Evolutionary conservation across 2,797 vertebrate species (phyloP).

Genomic region (Phrynocephalus vlangalii): DNA sequence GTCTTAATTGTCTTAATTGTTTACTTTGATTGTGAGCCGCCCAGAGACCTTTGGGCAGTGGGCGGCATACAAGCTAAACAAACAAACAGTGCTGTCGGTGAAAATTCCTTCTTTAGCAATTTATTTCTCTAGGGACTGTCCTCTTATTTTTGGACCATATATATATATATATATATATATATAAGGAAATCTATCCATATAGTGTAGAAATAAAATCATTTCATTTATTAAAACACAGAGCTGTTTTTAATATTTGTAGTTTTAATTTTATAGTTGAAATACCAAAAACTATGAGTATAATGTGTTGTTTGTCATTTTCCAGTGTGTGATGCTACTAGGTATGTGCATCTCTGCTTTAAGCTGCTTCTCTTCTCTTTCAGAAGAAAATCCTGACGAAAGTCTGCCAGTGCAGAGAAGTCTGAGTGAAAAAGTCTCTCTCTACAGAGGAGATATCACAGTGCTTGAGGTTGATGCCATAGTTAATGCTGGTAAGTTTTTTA

Average conservation of each 20-base stretch:
- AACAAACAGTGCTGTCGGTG: background rate
- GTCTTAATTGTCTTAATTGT: too few species aligned
- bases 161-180: too few species aligned
- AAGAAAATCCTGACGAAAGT: conserved; percentile 81
- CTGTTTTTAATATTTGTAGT: background rate
- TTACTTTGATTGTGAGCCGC: too few species aligned
- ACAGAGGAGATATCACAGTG: conserved; percentile 95
- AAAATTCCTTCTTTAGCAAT: background rate
- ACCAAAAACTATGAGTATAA: background rate
- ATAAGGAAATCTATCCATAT: background rate
- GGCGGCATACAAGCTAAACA: too few species aligned
- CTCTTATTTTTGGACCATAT: too few species aligned
- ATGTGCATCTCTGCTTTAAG: background rate
- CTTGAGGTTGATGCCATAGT: conserved; percentile 97
- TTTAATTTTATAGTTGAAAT: background rate
- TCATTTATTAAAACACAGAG: background rate
- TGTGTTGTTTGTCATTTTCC: background rate
- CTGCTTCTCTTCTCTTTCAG: conserved; percentile 72
- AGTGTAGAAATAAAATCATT: background rate
- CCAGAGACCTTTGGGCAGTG: too few species aligned
- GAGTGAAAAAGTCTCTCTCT: conserved; percentile 94
- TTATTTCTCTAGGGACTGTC: background rate
- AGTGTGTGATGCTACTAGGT: accelerated
- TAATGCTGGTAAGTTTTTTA: conserved; percentile 91
- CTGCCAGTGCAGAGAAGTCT: conserved; percentile 77